Percentiles rank a stretch among this genome's conserved stretches.
Conservation (phyloP, 2,797 vertebrate genomes). For the Girardinus metallicus region DNA sequence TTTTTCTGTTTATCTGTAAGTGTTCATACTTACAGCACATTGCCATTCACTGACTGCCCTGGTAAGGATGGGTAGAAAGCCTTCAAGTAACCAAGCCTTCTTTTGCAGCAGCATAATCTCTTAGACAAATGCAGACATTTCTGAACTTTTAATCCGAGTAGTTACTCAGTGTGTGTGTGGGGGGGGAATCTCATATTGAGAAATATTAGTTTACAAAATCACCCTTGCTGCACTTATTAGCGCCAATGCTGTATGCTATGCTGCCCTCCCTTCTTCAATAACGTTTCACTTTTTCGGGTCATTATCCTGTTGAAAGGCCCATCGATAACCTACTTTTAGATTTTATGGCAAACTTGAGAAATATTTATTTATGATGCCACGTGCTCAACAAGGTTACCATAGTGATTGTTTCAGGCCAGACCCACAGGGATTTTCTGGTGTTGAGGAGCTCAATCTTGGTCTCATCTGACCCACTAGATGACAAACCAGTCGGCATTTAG, state of each 20-base stretch:
- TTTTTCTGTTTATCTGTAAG: constrained; percentile 44
- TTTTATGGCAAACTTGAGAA: not conserved
- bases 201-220: not conserved
- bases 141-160: not conserved
- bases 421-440: not conserved
- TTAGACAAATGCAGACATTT: not conserved
- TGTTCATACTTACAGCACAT: constrained; percentile 38
- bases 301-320: not conserved
- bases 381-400: not conserved
- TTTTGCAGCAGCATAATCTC: not conserved
- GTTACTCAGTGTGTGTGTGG: not conserved
- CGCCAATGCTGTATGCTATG: not conserved
- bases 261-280: not conserved
- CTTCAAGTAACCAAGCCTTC: not conserved
- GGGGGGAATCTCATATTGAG: not conserved
- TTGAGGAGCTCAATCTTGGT: not conserved
- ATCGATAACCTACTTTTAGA: not conserved
- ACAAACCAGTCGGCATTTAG: not conserved
- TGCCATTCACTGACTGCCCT: not conserved
- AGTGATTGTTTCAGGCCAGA: not conserved
- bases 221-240: not conserved
- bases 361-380: not conserved
- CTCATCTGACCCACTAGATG: not conserved
- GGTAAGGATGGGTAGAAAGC: not conserved
- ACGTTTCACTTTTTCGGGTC: not conserved